These are phyloP conservation scores for Montifringilla adamsi DNA, from an alignment of 2,113 vertebrate species.

Conservation along the genomic window DNA sequence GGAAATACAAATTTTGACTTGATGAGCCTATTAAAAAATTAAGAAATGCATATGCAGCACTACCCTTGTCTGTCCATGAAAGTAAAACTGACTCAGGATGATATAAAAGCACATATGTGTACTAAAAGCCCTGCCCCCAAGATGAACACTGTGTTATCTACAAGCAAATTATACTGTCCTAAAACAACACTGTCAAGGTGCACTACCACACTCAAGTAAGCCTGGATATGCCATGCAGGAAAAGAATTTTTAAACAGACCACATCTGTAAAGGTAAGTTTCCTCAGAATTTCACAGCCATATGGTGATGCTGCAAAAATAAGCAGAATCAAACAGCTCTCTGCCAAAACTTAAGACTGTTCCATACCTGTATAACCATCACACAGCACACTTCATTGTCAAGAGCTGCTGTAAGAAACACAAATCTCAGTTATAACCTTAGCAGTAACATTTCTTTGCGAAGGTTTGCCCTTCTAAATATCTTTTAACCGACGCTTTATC, in stretches of 20 bases:
- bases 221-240: background rate
- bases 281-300: background rate
- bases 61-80: background rate
- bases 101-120: background rate
- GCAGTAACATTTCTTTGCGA: background rate
- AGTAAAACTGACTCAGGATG: background rate
- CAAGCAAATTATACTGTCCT: background rate
- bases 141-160: background rate
- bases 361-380: background rate
- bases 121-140: background rate
- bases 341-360: background rate
- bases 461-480: background rate
- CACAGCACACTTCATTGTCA: background rate
- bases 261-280: background rate
- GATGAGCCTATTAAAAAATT: background rate
- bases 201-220: background rate
- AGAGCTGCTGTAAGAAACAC: background rate
- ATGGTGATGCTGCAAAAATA: background rate
- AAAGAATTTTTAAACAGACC: background rate
- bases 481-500: background rate
- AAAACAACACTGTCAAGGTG: background rate
- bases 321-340: background rate
- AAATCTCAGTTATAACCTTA: background rate
- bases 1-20: background rate
- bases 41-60: background rate